These are phyloP conservation scores for western clawed frog (Xenopus tropicalis) DNA, from an alignment of 2,113 vertebrate genomes.

Conservation along the genomic window UCB_Xtro_10.0 CM004443.2:210414001-210414500, in stretches of 20 bases:
- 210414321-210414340: neutral
- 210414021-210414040: too few species aligned
- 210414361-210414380: neutral
- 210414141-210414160: neutral
- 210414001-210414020: too few species aligned
- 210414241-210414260: neutral
- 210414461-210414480: too few species aligned
- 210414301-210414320: slow-evolving; percentile 8
- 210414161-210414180: neutral
- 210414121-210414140: slow-evolving; percentile 9
- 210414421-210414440: neutral
- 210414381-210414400: slow-evolving; percentile 9
- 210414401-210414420: slow-evolving; percentile 21
- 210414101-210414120: slow-evolving; percentile 40
- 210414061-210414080: too few species aligned
- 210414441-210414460: too few species aligned
- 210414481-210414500: too few species aligned
- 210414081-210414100: too few species aligned
- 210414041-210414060: too few species aligned
- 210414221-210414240: too few species aligned
- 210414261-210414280: neutral
- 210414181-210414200: too few species aligned
- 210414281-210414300: neutral
- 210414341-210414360: neutral
- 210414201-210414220: too few species aligned